Conservation (phyloP, 64 coral and sea anemone species). For the Montipora efflorescens region DNA sequence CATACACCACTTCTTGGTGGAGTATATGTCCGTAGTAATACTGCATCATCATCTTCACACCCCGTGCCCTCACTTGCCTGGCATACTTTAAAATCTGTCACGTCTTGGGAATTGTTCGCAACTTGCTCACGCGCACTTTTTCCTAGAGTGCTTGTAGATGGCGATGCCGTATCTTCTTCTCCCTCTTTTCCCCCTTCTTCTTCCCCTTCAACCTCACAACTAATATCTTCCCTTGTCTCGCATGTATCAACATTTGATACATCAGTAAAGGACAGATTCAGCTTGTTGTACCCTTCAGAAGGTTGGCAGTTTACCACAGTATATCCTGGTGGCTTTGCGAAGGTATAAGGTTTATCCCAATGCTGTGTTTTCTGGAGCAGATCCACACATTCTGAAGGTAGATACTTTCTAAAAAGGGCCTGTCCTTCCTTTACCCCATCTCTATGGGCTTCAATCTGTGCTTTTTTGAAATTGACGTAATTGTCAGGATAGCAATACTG, state of each 20-base stretch:
- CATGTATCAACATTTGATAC: too few species aligned
- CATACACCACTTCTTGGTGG: too few species aligned
- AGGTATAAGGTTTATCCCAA: slow-evolving; percentile 40
- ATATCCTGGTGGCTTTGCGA: background rate
- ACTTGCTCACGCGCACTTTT: too few species aligned
- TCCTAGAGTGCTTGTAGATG: too few species aligned
- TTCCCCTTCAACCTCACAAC: too few species aligned
- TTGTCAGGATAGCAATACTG: slow-evolving; percentile 20
- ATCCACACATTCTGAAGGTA: background rate
- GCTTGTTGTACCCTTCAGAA: background rate
- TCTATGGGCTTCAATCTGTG: slow-evolving; percentile 26
- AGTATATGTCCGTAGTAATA: too few species aligned
- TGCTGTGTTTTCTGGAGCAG: background rate
- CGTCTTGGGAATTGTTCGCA: too few species aligned
- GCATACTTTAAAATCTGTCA: too few species aligned
- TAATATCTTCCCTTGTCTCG: too few species aligned
- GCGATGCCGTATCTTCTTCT: background rate
- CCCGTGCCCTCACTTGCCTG: too few species aligned
- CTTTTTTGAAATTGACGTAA: slow-evolving; percentile 27
- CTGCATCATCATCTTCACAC: too few species aligned
- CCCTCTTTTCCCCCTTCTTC: background rate
- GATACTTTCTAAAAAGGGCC: slow-evolving; percentile 20
- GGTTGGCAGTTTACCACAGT: background rate
- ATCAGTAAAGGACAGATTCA: background rate
- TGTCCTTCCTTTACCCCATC: slow-evolving; percentile 25